These are phyloP conservation scores for Aethina tumida DNA, from an alignment of 1,140 invertebrate genomes.

Conservation along the genomic window DNA sequence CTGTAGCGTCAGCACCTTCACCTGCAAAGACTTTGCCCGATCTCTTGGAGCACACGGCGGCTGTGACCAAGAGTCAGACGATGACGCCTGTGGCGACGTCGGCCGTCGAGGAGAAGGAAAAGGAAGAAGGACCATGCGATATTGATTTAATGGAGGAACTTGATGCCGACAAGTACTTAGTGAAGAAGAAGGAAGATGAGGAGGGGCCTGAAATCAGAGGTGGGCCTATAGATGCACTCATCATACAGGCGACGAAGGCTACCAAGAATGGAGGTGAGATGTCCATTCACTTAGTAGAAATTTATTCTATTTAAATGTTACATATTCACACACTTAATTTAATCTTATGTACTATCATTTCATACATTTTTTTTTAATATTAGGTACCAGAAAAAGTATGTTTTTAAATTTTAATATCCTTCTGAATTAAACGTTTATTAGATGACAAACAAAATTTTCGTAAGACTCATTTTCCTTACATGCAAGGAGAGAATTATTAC, in stretches of 20 bases:
- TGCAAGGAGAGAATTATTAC: too few species aligned
- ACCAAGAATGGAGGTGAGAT: conserved; percentile 62
- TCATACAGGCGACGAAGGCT: conserved; percentile 87
- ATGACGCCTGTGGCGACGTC: too few species aligned
- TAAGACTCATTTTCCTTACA: too few species aligned
- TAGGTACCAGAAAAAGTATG: too few species aligned
- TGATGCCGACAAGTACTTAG: conserved; percentile 67
- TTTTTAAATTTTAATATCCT: too few species aligned
- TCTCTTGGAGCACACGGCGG: conserved; percentile 31
- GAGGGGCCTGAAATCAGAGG: conserved; percentile 83
- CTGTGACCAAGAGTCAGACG: conserved; percentile 5
- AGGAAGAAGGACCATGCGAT: conserved; percentile 23
- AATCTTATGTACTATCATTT: too few species aligned
- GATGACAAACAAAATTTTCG: too few species aligned
- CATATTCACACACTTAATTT: too few species aligned
- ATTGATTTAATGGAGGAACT: conserved; percentile 60
- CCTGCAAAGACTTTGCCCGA: conserved; percentile 29
- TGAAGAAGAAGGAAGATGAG: conserved; percentile 66
- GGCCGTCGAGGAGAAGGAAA: conserved; percentile 17
- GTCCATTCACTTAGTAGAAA: conserved; percentile 2
- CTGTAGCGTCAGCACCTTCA: conserved; percentile 12
- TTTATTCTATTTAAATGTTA: background rate
- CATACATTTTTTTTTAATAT: too few species aligned
- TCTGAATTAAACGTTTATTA: too few species aligned
- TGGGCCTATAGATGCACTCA: conserved; percentile 80